A percentile compares a stretch with the other conserved stretches of the same genome.
phyloP scores from a whole-genome alignment of 1,140 invertebrate species.

The Apis dorsata region DNA sequence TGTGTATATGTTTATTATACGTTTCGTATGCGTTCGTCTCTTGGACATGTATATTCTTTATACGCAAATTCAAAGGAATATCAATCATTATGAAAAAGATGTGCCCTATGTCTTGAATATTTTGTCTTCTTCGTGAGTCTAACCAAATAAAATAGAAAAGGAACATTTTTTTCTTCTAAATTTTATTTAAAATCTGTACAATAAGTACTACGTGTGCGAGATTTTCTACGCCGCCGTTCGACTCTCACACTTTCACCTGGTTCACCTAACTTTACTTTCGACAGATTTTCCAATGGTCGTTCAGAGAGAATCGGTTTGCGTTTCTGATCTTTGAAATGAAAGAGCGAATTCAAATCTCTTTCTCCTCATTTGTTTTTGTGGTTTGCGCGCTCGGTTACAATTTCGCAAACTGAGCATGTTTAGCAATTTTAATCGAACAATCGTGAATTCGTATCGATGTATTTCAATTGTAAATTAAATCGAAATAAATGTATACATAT shows the following conservation, averaged over 20 bases:
- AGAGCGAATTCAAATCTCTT: not conserved
- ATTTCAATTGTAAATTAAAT: not conserved
- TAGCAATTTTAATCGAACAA: conserved; percentile 43
- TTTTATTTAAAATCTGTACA: not conserved
- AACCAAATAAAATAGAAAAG: conserved; percentile 5
- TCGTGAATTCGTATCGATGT: not conserved
- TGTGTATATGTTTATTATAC: not conserved
- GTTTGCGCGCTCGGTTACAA: conserved; percentile 19
- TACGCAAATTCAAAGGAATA: conserved; percentile 20
- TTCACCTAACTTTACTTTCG: conserved; percentile 20
- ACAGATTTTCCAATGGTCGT: conserved; percentile 4
- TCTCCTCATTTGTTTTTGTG: not conserved
- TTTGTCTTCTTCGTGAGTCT: not conserved
- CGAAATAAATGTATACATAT: not conserved
- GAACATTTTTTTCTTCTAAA: conserved; percentile 6
- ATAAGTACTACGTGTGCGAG: conserved; percentile 21
- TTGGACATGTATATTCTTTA: not conserved
- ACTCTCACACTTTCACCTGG: conserved; percentile 39
- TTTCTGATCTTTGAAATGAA: conserved; percentile 19
- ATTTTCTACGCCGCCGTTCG: conserved; percentile 34
- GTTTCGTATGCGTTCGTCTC: not conserved
- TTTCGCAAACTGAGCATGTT: conserved; percentile 14
- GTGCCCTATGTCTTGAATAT: not conserved
- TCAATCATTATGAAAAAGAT: not conserved
- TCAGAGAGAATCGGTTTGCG: conserved; percentile 20